Percentiles rank a stretch among this genome's conserved stretches.
phyloP scores from a whole-genome alignment of 1,140 invertebrate genomes.

The Frieseomelitta varia region DNA sequence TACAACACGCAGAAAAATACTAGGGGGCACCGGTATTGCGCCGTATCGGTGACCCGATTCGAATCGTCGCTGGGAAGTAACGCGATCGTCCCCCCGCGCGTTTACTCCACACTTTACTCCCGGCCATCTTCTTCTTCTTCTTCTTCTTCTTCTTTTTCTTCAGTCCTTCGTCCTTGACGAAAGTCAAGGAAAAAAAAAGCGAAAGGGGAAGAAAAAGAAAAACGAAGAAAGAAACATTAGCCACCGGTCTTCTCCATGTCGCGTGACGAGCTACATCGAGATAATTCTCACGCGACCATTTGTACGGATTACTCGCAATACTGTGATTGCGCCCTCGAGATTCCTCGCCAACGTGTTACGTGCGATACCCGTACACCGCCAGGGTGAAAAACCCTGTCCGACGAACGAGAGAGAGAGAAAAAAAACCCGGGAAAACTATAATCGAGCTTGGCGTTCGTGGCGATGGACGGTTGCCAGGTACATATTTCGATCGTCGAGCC shows the following conservation, averaged over 20 bases:
- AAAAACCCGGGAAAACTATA: background rate
- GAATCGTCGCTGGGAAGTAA: constrained; percentile 39
- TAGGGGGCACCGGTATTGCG: constrained; percentile 45
- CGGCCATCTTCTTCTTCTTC: background rate
- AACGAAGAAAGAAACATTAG: background rate
- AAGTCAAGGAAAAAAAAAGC: background rate
- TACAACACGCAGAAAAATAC: constrained; percentile 61
- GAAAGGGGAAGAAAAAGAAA: background rate
- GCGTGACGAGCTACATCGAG: constrained; percentile 22
- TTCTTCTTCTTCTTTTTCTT: background rate
- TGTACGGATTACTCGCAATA: constrained; percentile 6
- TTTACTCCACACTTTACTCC: background rate
- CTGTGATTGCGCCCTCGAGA: constrained; percentile 7
- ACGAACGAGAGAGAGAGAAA: background rate
- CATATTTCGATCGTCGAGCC: constrained; percentile 33
- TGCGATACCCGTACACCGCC: background rate
- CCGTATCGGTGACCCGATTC: constrained; percentile 52
- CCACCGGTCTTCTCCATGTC: background rate
- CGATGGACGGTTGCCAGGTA: constrained; percentile 38
- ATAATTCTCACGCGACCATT: constrained; percentile 36
- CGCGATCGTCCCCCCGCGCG: background rate
- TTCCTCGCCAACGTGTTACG: background rate
- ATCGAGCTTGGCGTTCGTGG: constrained; percentile 13
- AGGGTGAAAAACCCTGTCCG: background rate
- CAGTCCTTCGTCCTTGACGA: background rate